phyloP scores from a whole-genome alignment of 2,888 invertebrate genomes.

The Ditula angustiorana region DNA sequence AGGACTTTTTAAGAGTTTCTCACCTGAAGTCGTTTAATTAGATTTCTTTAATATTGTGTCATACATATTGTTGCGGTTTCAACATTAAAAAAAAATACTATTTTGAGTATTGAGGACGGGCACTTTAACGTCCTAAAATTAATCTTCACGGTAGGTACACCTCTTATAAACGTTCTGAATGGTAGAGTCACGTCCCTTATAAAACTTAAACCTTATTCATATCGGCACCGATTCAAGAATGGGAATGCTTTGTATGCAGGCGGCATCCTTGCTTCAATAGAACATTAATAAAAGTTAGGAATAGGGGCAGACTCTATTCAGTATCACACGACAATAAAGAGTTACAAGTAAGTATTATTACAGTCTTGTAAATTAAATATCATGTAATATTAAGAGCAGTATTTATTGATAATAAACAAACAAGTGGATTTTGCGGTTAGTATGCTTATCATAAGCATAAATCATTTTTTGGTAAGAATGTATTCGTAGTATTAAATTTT shows the following conservation, averaged over 20 bases:
- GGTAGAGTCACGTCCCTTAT: conserved; percentile 13
- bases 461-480: too few relatives aligned
- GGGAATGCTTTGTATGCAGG: conserved; percentile 19
- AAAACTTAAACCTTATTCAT: conserved; percentile 19
- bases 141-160: not conserved
- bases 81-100: too few relatives aligned
- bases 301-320: conserved; percentile 27
- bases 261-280: conserved; percentile 24
- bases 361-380: not conserved
- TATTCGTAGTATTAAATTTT: too few relatives aligned
- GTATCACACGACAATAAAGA: conserved; percentile 25
- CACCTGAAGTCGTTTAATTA: too few relatives aligned
- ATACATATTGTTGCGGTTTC: too few relatives aligned
- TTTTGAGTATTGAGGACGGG: not conserved
- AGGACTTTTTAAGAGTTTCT: too few relatives aligned
- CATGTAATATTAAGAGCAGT: too few relatives aligned
- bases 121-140: not conserved
- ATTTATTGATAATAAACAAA: not conserved
- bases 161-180: conserved; percentile 5
- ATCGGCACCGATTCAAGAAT: conserved; percentile 17
- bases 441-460: too few relatives aligned
- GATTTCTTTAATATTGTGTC: too few relatives aligned
- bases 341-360: not conserved
- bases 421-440: not conserved
- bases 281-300: conserved; percentile 14